phyloP scores from a whole-genome alignment of 2,113 vertebrate species.

The Atlantisia rogersi region DNA sequence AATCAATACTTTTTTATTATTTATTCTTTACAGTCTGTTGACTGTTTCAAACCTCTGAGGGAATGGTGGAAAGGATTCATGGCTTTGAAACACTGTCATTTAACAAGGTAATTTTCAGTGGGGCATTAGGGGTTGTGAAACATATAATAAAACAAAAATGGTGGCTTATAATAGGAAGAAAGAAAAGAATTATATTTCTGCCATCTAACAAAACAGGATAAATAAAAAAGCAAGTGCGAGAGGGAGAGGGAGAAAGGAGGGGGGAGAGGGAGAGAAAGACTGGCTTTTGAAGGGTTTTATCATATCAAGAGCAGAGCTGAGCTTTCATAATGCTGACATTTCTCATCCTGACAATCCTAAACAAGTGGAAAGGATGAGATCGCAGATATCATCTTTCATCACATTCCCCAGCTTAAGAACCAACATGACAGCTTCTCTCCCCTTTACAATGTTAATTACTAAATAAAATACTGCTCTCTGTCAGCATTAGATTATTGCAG shows the following conservation, averaged over 20 bases:
- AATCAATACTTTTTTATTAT: conserved; percentile 99
- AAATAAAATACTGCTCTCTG: conserved; percentile 90
- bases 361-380: conserved; percentile 99
- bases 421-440: conserved; percentile 89
- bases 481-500: conserved; percentile 84
- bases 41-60: conserved; percentile 98
- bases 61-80: conserved; percentile 90
- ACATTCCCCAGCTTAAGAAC: conserved; percentile 92
- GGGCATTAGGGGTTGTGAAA: conserved; percentile 94
- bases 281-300: conserved; percentile 96
- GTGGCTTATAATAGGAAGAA: conserved; percentile 88
- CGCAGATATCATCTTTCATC: conserved; percentile 97
- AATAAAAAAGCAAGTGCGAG: conserved; percentile 86
- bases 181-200: conserved; percentile 94
- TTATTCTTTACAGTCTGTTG: conserved; percentile 99
- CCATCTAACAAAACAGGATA: conserved; percentile 95
- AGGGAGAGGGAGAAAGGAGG: conserved; percentile 70
- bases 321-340: conserved; percentile 99
- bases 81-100: conserved; percentile 94
- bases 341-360: conserved; percentile 99
- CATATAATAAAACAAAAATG: conserved; percentile 93
- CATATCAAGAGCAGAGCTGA: conserved; percentile 97
- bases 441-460: conserved; percentile 94
- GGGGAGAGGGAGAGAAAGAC: conserved; percentile 72
- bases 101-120: conserved; percentile 98